Base-by-base conservation (phyloP, 2,888 invertebrate species). In the Caenorhabditis drosophilae region DNA sequence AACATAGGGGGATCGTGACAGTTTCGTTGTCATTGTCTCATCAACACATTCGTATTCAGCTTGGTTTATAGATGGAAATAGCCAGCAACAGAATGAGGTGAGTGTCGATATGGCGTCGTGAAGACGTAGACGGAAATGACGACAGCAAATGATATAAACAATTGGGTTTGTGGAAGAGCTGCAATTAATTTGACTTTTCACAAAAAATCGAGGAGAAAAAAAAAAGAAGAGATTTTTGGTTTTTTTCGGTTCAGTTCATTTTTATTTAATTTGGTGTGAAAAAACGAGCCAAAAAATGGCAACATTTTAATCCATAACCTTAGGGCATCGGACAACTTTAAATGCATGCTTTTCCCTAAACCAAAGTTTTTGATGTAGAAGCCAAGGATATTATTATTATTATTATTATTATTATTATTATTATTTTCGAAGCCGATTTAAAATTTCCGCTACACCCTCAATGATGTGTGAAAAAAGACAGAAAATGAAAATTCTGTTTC, bases 91-190 rank as follows among this genome's bases (percentile, higher is more conserved):
- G 51, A 54, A 57, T 11, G 53, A 38, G 38, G 60, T 47, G 6
- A 67, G 6, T 1, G 50, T 40, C 0, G 56, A 42, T 20, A 48
- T 42, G 4, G 38, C 44, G 31, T 67, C 67, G 15, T 45, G 56
- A 35, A 60, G 54, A 35, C 67, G 67, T 31, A 54, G 38, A 55
- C 70, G 74, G 67, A 77, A 77, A 51, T 76, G 77, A 22, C 72
- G 68, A 48, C 75, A 77, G 62, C 75, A 77, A 35, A 69, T 66
- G 45, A 74, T 75, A 64, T 75, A 77, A 52, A 77, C 70, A 54
- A 77, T 70, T 27, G 77, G 77, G 36, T 77, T 77, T 22, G 73
- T 73, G 23, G 75, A 64, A 20, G 77, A 77, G 41, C 77, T 77
- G 59, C n/a, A n/a, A n/a, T n/a, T n/a, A n/a, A n/a, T n/a, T n/a